Evolutionary conservation across 2,797 vertebrate genomes (phyloP), one percentile per base, ranked within the genome.

Genomic region (Tapera naevia): DNA sequence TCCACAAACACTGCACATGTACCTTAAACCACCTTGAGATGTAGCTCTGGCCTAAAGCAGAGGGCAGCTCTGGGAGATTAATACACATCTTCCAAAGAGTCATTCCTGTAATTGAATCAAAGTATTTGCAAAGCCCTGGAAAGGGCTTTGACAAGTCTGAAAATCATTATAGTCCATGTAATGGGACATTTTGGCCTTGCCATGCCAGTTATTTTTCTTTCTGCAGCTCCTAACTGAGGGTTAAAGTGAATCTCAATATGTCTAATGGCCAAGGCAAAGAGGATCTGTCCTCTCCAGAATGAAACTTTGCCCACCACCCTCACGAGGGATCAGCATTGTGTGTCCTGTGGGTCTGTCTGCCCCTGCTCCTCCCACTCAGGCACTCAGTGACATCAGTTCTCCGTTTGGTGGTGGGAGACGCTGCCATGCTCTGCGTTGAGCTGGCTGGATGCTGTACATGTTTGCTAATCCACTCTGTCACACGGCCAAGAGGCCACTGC

Each of bases 101-200:
- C 80, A 75, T 93, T 25, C 22, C 9, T 72, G 51, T 91, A 90
- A 95, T 89, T 86, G 67, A 95, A 96, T 95, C 89, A 88, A 84
- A 88, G 86, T 53, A 71, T 95, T 91, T 91, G 37, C 66, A 95
- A 88, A 89, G 54, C 88, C 35, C n/a, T 65, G 72, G 57, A 37
- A 93, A 83, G 37, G 65, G 54, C 75, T 35, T 61, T 91, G 91
- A 71, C 62, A 78, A 88, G 75, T 56, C 71, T 86, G 86, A 79
- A 91, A 95, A 91, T 95, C 17, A 2, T 90, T 94, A 39, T 27
- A 3, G 32, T 18, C 41, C 2, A 1, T 62, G 61, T 64, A 85
- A 94, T 23, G 35, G 33, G 62, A 21, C 76, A 89, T 89, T 70
- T 50, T 85, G 83, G 76, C 84, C 50, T 94, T 25, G 3, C 80